Base-by-base conservation (phyloP, 2,888 invertebrate species). In the Tipula confusa region DNA sequence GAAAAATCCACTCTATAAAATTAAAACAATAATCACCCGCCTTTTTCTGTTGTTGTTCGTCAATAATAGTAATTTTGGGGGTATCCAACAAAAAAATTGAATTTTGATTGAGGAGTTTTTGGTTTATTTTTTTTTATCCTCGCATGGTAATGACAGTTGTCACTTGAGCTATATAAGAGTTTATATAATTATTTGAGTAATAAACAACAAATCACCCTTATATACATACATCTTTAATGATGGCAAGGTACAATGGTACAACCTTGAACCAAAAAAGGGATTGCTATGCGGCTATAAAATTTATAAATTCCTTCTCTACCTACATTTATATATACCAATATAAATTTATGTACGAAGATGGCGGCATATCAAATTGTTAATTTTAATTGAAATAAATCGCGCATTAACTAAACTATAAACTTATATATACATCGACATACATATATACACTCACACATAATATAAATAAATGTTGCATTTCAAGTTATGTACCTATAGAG, bases 11-110 rank as follows among this genome's bases (percentile, higher is more conserved):
- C 64, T 64, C 64, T 24, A 64, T 64, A 64, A 64, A 64, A 64
- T 64, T 64, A 64, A 64, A 64, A 64, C 64, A 64, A 64, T 64
- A 64, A 24, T 64, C 64, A 64, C 64, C 64, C 64, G 64, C 64
- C 64, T 64, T 43, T 43, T 64, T 64, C 24, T 64, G 64, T 64
- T 64, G 64, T 64, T 64, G 24, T 64, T 24, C 9, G 2, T 64
- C 64, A 64, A 64, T 64, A 64, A 24, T 24, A 64, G 64, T 64
- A 64, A 64, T 64, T 33, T 64, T 18, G 64, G 64, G 48, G 64
- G 64, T 64, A 64, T 11, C 64, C 64, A 64, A 64, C 64, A 64
- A 64, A 24, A 64, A 64, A 64, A 64, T 64, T 64, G 64, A 64
- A 64, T 64, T 24, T 64, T 64, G 64, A 64, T 64, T 64, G 64